Conservation (phyloP, 2,888 invertebrate genomes). For the Heliothis peltigera region DNA sequence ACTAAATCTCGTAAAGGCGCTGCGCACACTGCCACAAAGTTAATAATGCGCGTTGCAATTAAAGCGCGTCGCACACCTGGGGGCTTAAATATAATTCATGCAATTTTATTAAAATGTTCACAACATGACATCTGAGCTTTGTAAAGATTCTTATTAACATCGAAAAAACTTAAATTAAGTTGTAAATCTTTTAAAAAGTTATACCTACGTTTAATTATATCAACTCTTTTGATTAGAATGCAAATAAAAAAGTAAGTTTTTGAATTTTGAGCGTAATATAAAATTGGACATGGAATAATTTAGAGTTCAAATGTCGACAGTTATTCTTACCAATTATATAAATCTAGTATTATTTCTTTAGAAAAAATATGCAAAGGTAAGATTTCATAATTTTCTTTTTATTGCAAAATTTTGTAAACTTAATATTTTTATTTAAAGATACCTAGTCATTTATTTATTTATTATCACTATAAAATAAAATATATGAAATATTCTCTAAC, state of each 20-base stretch:
- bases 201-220: slow-evolving; percentile 20
- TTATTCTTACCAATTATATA: neutral
- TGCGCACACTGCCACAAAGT: slow-evolving; percentile 27
- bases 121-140: slow-evolving; percentile 13
- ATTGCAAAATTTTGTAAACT: neutral
- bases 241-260: slow-evolving; percentile 37
- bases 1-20: slow-evolving; percentile 38
- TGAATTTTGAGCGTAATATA: slow-evolving; percentile 9
- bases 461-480: too few species aligned
- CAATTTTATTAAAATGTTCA: slow-evolving; percentile 48
- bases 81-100: slow-evolving; percentile 46
- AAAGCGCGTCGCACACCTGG: slow-evolving; percentile 58
- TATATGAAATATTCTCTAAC: too few species aligned
- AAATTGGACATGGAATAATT: slow-evolving; percentile 9
- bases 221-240: slow-evolving; percentile 9
- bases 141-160: neutral
- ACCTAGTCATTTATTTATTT: too few species aligned
- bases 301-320: neutral
- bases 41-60: slow-evolving; percentile 64
- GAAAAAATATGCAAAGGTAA: too few species aligned
- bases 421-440: too few species aligned
- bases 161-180: slow-evolving; percentile 8
- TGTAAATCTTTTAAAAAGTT: slow-evolving; percentile 26
- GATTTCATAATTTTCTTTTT: neutral
- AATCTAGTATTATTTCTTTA: neutral